Evolutionary conservation across 2,113 vertebrate genomes (phyloP).

Genomic region (Ailuropoda melanoleuca): DNA sequence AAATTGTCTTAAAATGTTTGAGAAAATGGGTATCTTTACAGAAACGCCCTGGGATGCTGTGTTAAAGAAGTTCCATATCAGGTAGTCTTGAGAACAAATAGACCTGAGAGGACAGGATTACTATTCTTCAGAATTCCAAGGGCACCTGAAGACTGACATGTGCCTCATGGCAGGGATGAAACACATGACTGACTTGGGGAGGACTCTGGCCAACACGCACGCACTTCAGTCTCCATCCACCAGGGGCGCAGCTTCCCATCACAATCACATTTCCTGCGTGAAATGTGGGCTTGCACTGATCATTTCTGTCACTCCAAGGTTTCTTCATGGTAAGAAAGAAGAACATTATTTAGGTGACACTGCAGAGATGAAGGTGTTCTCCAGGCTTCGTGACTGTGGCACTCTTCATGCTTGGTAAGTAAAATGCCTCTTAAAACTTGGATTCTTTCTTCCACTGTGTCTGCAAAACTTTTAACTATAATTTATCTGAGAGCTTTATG

Average conservation of each 20-base stretch:
- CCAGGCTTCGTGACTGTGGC: conserved; percentile 2
- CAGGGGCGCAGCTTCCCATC: neutral
- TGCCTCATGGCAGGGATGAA: too few species aligned
- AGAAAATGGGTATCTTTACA: neutral
- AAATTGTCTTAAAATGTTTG: neutral
- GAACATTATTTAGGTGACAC: neutral
- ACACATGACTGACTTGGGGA: too few species aligned
- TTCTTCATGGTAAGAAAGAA: neutral
- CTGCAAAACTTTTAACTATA: neutral
- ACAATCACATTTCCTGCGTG: neutral
- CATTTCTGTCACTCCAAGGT: neutral
- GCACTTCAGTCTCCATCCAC: neutral
- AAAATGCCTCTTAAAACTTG: neutral
- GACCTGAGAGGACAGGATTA: neutral
- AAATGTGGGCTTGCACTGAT: fast-evolving
- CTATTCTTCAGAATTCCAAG: neutral
- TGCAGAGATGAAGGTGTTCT: conserved; percentile 20
- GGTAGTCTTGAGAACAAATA: too few species aligned
- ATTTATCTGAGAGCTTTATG: neutral
- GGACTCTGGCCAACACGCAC: too few species aligned
- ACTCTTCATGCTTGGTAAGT: conserved; percentile 45
- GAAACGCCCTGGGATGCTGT: neutral
- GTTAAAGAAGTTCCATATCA: too few species aligned
- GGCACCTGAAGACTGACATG: neutral
- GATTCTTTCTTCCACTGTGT: neutral